Base-by-base conservation (phyloP, 1,140 invertebrate genomes). In the Helicorthomorpha holstii region DNA sequence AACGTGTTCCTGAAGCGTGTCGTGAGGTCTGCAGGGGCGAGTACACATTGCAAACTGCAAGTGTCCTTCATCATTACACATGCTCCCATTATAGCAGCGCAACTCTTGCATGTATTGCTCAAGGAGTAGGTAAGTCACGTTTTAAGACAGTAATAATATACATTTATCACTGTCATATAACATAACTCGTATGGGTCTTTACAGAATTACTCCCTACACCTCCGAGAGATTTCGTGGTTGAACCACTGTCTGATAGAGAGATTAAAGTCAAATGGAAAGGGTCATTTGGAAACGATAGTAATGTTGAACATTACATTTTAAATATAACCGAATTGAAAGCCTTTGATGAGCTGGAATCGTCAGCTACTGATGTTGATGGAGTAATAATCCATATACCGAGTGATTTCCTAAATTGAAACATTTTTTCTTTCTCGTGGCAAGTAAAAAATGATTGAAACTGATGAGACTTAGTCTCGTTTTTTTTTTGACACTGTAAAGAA, bases 21-120 rank as follows among this genome's bases (percentile, higher is more conserved):
- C 82, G 84, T 61, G 82, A 86, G 58, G 80, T 86, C 48, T 88
- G 85, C 61, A 66, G 79, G n/a, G 85, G 85, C 27, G 81, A 85
- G 59, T 87, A 85, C 63, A 83, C 81, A 0, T 74, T 81, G 0
- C 82, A 83, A n/a, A 85, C 82, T 0, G 81, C 85, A 63, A 81
- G 80, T 54, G 79, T 87, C 21, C 81, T 83, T 64, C 82, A 83
- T 1, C 82, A 86, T 57, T 83, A 84, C 61, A 84, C 82, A 1
- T 88, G 84, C 62, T 78, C 82, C 1, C 75, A 81, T 1, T 83
- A 84, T 57, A 85, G 83, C n/a, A 77, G 85, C 58, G 77, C 80
- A 56, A 85, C 83, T 0, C 66, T 87, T 4, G 79, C 82, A 51
- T 86, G 83, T 61, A 84, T 85, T 51, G 75, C 82, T 4, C 80